A percentile compares a stretch with the other conserved stretches of the same genome.
phyloP scores from a whole-genome alignment of 2,888 invertebrate species.

The Carterocephalus palaemon region DNA sequence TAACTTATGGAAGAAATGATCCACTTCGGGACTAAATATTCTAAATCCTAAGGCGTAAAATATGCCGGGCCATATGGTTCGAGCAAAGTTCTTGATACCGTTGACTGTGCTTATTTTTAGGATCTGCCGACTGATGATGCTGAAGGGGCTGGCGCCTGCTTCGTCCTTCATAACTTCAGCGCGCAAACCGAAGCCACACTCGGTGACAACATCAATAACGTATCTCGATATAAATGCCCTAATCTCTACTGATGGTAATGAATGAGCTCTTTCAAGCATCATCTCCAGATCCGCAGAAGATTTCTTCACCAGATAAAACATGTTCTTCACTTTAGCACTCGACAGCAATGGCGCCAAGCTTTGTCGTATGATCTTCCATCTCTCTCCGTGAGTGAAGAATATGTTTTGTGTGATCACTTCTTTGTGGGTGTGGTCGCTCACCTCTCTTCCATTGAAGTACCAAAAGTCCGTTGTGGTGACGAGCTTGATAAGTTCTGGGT shows the following conservation, averaged over 20 bases:
- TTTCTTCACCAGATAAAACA: slow-evolving; percentile 56
- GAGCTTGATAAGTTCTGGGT: slow-evolving; percentile 50
- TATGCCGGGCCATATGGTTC: slow-evolving; percentile 51
- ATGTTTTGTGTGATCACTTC: slow-evolving; percentile 46
- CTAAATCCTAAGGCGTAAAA: slow-evolving; percentile 49
- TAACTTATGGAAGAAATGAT: slow-evolving; percentile 42
- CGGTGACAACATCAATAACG: slow-evolving; percentile 53
- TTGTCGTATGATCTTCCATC: slow-evolving; percentile 57
- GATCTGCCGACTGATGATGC: slow-evolving; percentile 40
- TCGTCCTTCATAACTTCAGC: slow-evolving; percentile 43
- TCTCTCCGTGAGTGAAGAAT: slow-evolving; percentile 50
- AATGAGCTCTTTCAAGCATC: slow-evolving; percentile 39
- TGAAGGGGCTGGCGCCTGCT: slow-evolving; percentile 41
- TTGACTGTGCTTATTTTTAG: slow-evolving; percentile 38
- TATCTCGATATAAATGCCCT: slow-evolving; percentile 44
- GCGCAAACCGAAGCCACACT: slow-evolving; percentile 55
- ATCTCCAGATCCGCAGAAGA: slow-evolving; percentile 43
- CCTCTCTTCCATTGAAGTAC: slow-evolving; percentile 54
- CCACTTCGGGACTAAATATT: slow-evolving; percentile 38
- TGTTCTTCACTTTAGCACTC: slow-evolving; percentile 56
- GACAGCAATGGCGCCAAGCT: slow-evolving; percentile 57
- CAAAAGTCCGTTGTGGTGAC: slow-evolving; percentile 55
- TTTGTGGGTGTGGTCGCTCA: slow-evolving; percentile 40
- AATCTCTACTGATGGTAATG: slow-evolving; percentile 36
- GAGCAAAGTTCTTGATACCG: slow-evolving; percentile 38